phyloP scores from a whole-genome alignment of 2,888 invertebrate genomes.

The Dasypogon diadema region DNA sequence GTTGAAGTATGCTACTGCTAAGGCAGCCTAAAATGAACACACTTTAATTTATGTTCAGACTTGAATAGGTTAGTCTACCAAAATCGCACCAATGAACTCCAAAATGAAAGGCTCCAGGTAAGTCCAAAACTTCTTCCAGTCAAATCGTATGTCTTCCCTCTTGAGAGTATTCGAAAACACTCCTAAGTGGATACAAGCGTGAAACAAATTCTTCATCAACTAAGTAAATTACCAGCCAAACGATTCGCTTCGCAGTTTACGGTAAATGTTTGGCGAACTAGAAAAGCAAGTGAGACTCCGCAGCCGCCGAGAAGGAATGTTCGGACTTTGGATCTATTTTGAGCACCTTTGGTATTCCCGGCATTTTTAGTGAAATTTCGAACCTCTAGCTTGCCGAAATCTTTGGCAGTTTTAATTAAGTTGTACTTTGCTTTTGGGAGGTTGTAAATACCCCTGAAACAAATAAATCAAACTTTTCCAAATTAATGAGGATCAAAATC shows the following conservation, averaged over 20 bases:
- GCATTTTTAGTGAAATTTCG: slow-evolving; percentile 1
- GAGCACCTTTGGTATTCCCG: not conserved
- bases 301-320: slow-evolving; percentile 59
- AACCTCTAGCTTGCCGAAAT: slow-evolving; percentile 6
- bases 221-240: slow-evolving; percentile 59
- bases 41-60: no score
- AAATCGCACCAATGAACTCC: slow-evolving; percentile 81
- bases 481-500: not conserved
- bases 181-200: not conserved
- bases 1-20: slow-evolving; percentile 88
- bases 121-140: slow-evolving; percentile 80
- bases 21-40: slow-evolving; percentile 82
- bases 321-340: slow-evolving; percentile 24
- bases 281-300: slow-evolving; percentile 62
- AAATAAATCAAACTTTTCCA: not conserved
- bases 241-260: slow-evolving; percentile 64
- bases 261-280: slow-evolving; percentile 59
- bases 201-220: not conserved
- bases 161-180: slow-evolving; percentile 28
- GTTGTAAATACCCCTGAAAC: slow-evolving; percentile 12
- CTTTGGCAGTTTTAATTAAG: not conserved
- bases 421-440: slow-evolving; percentile 22
- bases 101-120: slow-evolving; percentile 83
- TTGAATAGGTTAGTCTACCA: no score
- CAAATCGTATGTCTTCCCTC: slow-evolving; percentile 75